phyloP scores from a whole-genome alignment of 2,888 invertebrate genomes.

The Calameuta pallipes region DNA sequence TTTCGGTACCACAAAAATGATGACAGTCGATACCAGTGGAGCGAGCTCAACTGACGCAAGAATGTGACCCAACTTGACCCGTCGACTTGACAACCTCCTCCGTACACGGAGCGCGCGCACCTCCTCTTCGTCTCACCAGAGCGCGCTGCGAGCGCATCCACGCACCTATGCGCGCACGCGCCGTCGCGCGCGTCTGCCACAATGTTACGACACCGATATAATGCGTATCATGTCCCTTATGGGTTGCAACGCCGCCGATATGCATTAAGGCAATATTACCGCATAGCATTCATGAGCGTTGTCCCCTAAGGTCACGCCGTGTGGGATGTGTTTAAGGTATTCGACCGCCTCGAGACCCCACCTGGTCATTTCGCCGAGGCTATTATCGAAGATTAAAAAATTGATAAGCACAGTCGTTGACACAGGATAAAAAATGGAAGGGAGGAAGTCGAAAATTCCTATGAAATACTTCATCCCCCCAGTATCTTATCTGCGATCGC shows the following conservation, averaged over 20 bases:
- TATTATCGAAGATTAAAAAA: neutral
- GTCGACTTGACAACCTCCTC: slow-evolving; percentile 25
- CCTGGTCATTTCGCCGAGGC: neutral
- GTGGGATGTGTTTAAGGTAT: neutral
- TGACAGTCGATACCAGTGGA: slow-evolving; percentile 21
- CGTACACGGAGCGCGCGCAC: slow-evolving; percentile 24
- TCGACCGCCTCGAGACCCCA: neutral
- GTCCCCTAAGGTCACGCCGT: neutral
- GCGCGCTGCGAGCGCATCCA: slow-evolving; percentile 16
- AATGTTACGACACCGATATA: slow-evolving; percentile 30
- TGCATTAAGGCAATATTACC: slow-evolving; percentile 20
- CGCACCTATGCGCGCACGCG: slow-evolving; percentile 13
- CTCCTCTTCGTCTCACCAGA: slow-evolving; percentile 22
- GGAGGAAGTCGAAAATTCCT: neutral
- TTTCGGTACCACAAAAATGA: slow-evolving; percentile 12
- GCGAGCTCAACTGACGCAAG: slow-evolving; percentile 16
- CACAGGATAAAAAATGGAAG: neutral
- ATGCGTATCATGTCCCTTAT: slow-evolving; percentile 22
- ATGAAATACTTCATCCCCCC: neutral
- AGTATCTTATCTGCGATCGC: neutral
- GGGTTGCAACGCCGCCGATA: slow-evolving; percentile 14
- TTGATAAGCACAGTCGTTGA: neutral
- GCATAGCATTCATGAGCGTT: slow-evolving; percentile 3
- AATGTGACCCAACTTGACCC: slow-evolving; percentile 24
- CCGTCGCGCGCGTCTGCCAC: slow-evolving; percentile 2